Conservation (phyloP, 2,113 vertebrate genomes). For the Tursiops truncatus region DNA sequence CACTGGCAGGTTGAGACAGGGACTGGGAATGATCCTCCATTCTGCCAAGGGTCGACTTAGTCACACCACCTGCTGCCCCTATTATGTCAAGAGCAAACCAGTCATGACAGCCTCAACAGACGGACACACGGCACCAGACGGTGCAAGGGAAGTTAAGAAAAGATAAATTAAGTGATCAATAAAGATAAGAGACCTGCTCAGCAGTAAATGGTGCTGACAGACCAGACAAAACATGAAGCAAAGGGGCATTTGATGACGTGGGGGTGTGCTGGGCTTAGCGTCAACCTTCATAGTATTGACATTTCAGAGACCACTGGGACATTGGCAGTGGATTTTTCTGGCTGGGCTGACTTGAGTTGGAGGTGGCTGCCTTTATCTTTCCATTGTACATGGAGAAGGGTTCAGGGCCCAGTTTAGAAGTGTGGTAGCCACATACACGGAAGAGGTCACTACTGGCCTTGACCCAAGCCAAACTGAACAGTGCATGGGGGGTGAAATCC, state of each 20-base stretch:
- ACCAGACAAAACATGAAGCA: slow-evolving; percentile 78
- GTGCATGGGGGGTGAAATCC: background rate
- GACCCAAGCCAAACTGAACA: background rate
- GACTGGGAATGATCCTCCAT: slow-evolving; percentile 89
- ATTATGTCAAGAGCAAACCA: slow-evolving; percentile 92
- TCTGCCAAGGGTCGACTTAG: slow-evolving; percentile 93
- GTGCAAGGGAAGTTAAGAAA: slow-evolving; percentile 87
- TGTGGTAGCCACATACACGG: background rate
- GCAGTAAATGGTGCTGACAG: slow-evolving; percentile 85
- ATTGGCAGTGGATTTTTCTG: slow-evolving; percentile 61
- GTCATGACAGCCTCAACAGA: slow-evolving; percentile 92
- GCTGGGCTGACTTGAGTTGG: background rate
- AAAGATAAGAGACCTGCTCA: slow-evolving; percentile 87
- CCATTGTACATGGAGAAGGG: background rate
- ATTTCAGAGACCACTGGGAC: slow-evolving; percentile 58
- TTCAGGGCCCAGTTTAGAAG: background rate
- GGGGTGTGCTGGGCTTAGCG: slow-evolving; percentile 72
- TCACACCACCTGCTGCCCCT: slow-evolving; percentile 99
- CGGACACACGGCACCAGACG: slow-evolving; percentile 91
- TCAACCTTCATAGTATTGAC: slow-evolving; percentile 75
- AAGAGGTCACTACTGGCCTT: background rate
- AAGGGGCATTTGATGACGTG: slow-evolving; percentile 83
- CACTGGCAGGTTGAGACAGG: slow-evolving; percentile 91
- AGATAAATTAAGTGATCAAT: slow-evolving; percentile 95
- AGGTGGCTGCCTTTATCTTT: slow-evolving; percentile 46